Evolutionary conservation across 2,888 invertebrate species (phyloP).

Genomic region (Beris morrisii): DNA sequence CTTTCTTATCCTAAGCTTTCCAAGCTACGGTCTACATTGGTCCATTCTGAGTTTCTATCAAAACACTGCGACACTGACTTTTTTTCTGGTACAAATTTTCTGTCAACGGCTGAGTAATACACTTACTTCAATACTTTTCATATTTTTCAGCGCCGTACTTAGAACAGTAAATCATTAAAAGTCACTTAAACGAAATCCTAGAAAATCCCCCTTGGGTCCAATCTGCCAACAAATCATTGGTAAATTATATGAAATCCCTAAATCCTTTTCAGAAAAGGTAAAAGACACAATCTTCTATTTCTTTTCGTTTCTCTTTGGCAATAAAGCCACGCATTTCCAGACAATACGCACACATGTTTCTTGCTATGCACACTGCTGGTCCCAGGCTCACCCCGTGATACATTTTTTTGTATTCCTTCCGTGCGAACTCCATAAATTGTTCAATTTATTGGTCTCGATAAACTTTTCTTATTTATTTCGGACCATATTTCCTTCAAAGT

Average conservation of each 20-base stretch:
- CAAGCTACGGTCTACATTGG: too few relatives aligned
- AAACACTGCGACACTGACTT: too few relatives aligned
- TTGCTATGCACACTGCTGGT: constrained; percentile 15
- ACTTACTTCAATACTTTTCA: too few relatives aligned
- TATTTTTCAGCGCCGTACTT: background rate
- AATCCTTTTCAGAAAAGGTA: constrained; percentile 22
- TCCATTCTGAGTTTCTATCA: too few relatives aligned
- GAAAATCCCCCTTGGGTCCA: constrained; percentile 15
- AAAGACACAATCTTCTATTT: constrained; percentile 19
- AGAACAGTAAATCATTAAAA: constrained; percentile 33
- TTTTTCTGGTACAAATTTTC: too few relatives aligned
- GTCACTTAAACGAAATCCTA: constrained; percentile 30
- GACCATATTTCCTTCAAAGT: constrained; percentile 28
- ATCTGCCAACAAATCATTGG: constrained; percentile 37
- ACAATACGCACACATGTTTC: constrained; percentile 3
- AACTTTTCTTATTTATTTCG: constrained; percentile 37
- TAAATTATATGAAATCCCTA: constrained; percentile 35
- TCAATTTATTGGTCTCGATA: constrained; percentile 39
- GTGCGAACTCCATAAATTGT: constrained; percentile 38
- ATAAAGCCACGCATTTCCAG: constrained; percentile 30
- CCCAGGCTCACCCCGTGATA: background rate
- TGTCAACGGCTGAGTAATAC: too few relatives aligned
- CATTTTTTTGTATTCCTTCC: constrained; percentile 34
- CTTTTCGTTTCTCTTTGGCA: background rate
- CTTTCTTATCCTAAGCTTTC: too few relatives aligned